These are phyloP conservation scores for Pseudomyrmex pallidus DNA, from an alignment of 1,140 invertebrate species.

Conservation along the genomic window DNA sequence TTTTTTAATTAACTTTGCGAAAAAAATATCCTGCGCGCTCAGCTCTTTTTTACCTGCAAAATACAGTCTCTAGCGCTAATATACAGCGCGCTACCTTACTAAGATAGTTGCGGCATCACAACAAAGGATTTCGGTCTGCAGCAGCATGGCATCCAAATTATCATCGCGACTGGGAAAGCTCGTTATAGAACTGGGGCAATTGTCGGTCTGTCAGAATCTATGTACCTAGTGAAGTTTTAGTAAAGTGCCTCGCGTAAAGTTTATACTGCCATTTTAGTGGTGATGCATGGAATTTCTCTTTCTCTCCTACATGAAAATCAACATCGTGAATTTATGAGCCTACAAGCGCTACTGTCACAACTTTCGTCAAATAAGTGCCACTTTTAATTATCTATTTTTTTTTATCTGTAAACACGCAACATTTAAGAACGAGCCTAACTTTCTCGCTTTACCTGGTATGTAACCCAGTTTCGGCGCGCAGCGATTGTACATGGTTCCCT, in stretches of 20 bases:
- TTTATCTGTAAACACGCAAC: too few species aligned
- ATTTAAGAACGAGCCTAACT: background rate
- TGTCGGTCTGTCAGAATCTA: conserved; percentile 56
- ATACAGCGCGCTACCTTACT: background rate
- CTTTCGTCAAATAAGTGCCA: background rate
- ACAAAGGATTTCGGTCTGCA: conserved; percentile 46
- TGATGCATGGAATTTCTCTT: conserved; percentile 43
- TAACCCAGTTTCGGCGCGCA: background rate
- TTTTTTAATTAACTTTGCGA: too few species aligned
- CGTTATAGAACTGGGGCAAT: conserved; percentile 56
- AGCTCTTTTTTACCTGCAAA: background rate
- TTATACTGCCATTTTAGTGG: conserved; percentile 33
- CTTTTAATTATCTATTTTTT: too few species aligned
- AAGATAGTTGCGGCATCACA: conserved; percentile 29
- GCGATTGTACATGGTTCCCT: background rate
- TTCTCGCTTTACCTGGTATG: background rate
- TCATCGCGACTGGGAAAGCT: conserved; percentile 43
- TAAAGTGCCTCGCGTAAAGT: conserved; percentile 36
- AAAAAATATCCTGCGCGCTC: too few species aligned
- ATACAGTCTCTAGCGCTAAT: background rate
- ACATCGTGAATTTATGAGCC: conserved; percentile 9
- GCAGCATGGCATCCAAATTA: conserved; percentile 45
- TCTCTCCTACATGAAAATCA: conserved; percentile 1
- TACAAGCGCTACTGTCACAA: background rate
- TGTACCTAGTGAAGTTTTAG: conserved; percentile 49